phyloP scores from a whole-genome alignment of 2,888 invertebrate genomes.

The Cerceris rybyensis region DNA sequence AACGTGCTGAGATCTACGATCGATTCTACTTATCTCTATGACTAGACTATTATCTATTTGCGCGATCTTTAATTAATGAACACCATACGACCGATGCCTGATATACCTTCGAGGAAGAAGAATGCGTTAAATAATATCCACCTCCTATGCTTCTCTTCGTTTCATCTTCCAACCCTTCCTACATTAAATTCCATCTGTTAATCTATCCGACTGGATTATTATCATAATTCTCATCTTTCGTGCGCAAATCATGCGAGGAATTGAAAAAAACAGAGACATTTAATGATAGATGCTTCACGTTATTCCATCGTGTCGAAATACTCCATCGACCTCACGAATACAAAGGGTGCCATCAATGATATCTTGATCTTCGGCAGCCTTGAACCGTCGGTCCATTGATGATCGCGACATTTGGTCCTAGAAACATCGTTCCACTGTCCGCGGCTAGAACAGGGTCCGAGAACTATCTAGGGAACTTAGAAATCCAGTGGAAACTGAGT shows the following conservation, averaged over 20 bases:
- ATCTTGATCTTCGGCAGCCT: slow-evolving; percentile 33
- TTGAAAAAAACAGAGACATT: too few species aligned
- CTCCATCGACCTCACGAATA: neutral
- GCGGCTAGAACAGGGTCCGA: slow-evolving; percentile 47
- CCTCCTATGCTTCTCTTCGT: too few species aligned
- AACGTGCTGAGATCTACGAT: slow-evolving; percentile 24
- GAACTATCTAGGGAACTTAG: slow-evolving; percentile 64
- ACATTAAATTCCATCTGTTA: too few species aligned
- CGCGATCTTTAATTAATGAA: slow-evolving; percentile 7
- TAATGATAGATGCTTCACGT: too few species aligned
- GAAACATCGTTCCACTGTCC: slow-evolving; percentile 29
- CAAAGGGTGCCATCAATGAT: slow-evolving; percentile 37
- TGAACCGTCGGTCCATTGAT: slow-evolving; percentile 29
- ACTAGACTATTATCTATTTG: neutral
- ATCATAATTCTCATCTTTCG: too few species aligned
- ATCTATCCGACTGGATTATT: too few species aligned
- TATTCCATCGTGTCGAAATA: too few species aligned
- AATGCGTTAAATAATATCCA: too few species aligned
- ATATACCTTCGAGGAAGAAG: neutral
- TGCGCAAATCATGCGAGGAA: too few species aligned
- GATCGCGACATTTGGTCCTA: slow-evolving; percentile 34
- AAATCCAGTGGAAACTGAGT: slow-evolving; percentile 60
- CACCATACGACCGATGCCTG: neutral
- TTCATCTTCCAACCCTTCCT: too few species aligned
- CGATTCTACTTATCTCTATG: slow-evolving; percentile 36